Conservation (phyloP, 2,113 vertebrate species). For the Pterophyllum scalare region DNA sequence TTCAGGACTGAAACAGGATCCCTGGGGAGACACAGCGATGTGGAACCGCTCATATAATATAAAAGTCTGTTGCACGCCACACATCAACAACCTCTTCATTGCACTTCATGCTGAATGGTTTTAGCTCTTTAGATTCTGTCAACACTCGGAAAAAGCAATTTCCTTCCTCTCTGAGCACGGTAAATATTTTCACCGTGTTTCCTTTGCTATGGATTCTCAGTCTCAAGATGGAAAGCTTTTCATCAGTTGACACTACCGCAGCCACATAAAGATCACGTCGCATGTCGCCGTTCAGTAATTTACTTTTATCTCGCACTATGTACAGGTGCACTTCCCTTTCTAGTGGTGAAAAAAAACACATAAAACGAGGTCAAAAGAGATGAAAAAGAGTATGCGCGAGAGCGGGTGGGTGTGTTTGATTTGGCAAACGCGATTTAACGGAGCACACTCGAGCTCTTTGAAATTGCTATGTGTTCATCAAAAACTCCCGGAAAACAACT, state of each 20-base stretch:
- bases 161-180: constrained; percentile 20
- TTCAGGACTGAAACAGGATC: constrained; percentile 26
- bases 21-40: background rate
- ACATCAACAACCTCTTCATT: constrained; percentile 21
- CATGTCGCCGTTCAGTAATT: constrained; percentile 16
- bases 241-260: constrained; percentile 2
- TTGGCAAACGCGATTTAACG: constrained; percentile 23
- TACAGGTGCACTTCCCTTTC: constrained; percentile 33
- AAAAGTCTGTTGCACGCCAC: constrained; percentile 26
- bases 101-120: constrained; percentile 38
- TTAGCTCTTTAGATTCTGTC: constrained; percentile 36
- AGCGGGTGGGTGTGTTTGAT: constrained; percentile 17
- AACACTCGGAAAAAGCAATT: constrained; percentile 31
- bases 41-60: constrained; percentile 40
- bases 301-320: constrained; percentile 15
- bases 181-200: constrained; percentile 46
- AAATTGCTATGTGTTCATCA: background rate
- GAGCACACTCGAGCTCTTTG: constrained; percentile 22
- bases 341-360: background rate
- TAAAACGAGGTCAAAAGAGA: constrained; percentile 51
- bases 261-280: constrained; percentile 36
- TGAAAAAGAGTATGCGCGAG: background rate
- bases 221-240: constrained; percentile 20
- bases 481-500: background rate
- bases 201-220: background rate